A percentile compares a stretch with the other conserved stretches of the same genome.
Conservation (phyloP, 2,797 vertebrate genomes). For the Phoxinus dragarum region DNA sequence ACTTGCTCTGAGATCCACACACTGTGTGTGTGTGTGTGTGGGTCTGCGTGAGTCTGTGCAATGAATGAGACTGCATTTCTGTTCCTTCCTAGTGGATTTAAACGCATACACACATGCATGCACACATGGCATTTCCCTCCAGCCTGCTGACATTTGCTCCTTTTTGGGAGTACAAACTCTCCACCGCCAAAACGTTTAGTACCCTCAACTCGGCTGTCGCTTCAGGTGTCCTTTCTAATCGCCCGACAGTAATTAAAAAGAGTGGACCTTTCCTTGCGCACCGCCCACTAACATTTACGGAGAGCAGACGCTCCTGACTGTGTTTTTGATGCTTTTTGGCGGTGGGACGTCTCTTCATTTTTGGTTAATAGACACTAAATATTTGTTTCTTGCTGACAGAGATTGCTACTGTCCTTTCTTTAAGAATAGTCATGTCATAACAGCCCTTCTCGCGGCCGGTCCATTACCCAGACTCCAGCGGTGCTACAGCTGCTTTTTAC, state of each 20-base stretch:
- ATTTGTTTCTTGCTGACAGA: constrained; percentile 63
- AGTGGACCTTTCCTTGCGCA: constrained; percentile 56
- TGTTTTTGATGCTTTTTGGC: constrained; percentile 69
- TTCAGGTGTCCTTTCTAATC: constrained; percentile 69
- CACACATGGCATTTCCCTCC: constrained; percentile 62
- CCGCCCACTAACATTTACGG: constrained; percentile 71
- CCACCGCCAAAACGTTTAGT: constrained; percentile 62
- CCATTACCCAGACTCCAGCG: constrained; percentile 15
- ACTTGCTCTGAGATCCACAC: constrained; percentile 19
- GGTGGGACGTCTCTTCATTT: constrained; percentile 59
- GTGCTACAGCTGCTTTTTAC: neutral
- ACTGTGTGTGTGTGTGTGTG: neutral
- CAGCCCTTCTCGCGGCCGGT: neutral
- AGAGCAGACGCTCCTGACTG: constrained; percentile 70
- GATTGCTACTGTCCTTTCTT: neutral
- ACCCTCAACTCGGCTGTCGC: constrained; percentile 51
- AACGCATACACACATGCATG: constrained; percentile 3
- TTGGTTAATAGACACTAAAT: constrained; percentile 70
- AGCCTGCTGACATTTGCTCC: constrained; percentile 71
- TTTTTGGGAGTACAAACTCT: constrained; percentile 62
- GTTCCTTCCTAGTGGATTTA: constrained; percentile 7
- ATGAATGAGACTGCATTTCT: constrained; percentile 5
- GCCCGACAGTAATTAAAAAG: constrained; percentile 66
- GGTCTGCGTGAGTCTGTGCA: neutral
- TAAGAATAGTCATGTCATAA: neutral